Base-by-base conservation (phyloP, 2,797 vertebrate species). In the Avahi laniger region DNA sequence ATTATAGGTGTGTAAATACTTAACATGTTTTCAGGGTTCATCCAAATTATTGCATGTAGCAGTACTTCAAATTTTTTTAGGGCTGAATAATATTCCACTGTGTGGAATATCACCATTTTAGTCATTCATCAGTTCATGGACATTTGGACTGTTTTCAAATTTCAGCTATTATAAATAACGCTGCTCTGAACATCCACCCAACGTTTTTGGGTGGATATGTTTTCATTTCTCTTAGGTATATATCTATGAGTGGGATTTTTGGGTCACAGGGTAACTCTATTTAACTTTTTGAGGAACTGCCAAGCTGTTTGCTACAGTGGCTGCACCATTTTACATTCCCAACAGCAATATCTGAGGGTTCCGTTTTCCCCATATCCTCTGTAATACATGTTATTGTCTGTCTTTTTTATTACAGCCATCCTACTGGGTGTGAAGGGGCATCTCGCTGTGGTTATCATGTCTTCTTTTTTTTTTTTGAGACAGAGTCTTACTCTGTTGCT, bases 41-140 rank as follows among this genome's bases (percentile, higher is more conserved):
- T 65, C 20, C 20, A 1, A 33, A 10, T 1, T 20, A 9, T 9
- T 22, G 80, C 18, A 13, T 1, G 5, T 2, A 7, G 43, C 17
- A 79, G 43, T 0, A 11, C 35, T 61, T 72, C 4, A 65, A 3
- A 30, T 54, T 82, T 65, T 65, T 88, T 67, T 14, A 46, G 85
- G n/a, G 70, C 35, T 30, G 17, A 61, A 10, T 54, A 69, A 46
- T 73, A 4, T n/a, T 43, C 30, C 46, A 22, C 5, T 33, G 24
- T 41, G 4, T 28, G 63, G 70, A 24, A 7, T 17, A 13, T 3
- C 35, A 30, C 22, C 22, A 10, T 2, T 24, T 76, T 12, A 18
- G 41, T n/a, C 10, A 41, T 14, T 76, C 24, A 8, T 57, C 35
- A 35, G 52, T 14, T n/a, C 35, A 33, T 22, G 28, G 69, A 26